Evolutionary conservation across 2,797 vertebrate genomes (phyloP), one percentile per base, ranked within the genome.

Genomic region (Sebastes vulpes): DNA sequence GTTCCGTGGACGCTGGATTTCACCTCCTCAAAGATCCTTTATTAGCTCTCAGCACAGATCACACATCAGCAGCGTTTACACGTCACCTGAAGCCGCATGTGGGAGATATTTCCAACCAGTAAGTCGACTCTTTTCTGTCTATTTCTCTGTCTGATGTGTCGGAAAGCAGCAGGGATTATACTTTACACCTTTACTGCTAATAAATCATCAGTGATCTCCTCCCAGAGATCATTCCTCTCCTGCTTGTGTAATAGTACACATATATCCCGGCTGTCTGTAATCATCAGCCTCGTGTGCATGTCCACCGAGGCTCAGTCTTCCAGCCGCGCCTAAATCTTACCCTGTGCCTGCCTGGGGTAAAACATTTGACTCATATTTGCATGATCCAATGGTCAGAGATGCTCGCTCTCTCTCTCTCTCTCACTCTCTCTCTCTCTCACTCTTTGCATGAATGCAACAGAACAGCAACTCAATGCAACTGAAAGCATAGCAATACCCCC

Each of bases 281-380:
- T 35, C 11, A 48, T 32, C 32, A n/a, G 48, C n/a, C 4, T 11
- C 9, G 21, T 65, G 69, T 67, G 52, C 5, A 11, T 57, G 81
- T 80, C 63, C 65, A 76, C 48, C 72, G 63, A 75, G 68, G 35
- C 71, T 32, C 46, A 68, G 68, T 73, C 72, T 59, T 50, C 20
- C 74, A 89, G 89, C 92, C 89, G 88, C 85, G 73, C 89, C 90
- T 93, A 67, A 75, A 69, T 74, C 76, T 79, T 31, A 35, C 54
- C 71, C 75, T 72, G 72, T 32, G 66, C 23, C 78, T 73, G 85
- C 81, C 71, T 48, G 74, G 78, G 86, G 57, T 82, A 32, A 84
- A 87, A 79, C 74, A 94, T 96, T 96, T 96, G 95, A 94, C 93
- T 96, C 65, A 65, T 32, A 94, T 96, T 96, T 96, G 95, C 95